Conservation (phyloP, 2,113 vertebrate genomes). For the Lethenteron camtschaticum region DNA sequence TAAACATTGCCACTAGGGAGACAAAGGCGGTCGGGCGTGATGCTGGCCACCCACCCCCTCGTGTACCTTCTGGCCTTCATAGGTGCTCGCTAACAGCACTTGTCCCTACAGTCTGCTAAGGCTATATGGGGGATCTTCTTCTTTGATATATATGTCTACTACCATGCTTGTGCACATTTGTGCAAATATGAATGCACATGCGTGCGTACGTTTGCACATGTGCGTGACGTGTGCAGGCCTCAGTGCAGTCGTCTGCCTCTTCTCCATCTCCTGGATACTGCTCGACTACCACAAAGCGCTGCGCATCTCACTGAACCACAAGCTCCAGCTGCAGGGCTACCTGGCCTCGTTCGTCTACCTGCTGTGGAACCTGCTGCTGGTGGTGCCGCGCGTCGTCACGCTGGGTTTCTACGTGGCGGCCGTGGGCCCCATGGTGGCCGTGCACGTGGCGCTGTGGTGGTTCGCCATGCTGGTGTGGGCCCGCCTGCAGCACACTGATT, state of each 20-base stretch:
- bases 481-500: slow-evolving; percentile 38
- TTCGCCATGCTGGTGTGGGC: slow-evolving; percentile 40
- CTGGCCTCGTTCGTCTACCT: slow-evolving; percentile 44
- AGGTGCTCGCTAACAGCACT: too few species aligned
- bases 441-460: slow-evolving; percentile 47
- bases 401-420: slow-evolving; percentile 47
- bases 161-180: rapidly evolving
- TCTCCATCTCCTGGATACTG: slow-evolving; percentile 63
- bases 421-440: slow-evolving; percentile 22
- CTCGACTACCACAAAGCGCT: slow-evolving; percentile 72
- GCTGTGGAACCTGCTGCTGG: slow-evolving; percentile 69
- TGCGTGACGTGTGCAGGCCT: slow-evolving; percentile 25
- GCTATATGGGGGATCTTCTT: not conserved
- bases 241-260: slow-evolving; percentile 32
- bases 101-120: too few species aligned
- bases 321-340: slow-evolving; percentile 23
- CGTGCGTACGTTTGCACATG: not conserved
- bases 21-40: too few species aligned
- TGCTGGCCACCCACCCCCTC: too few species aligned
- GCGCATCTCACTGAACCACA: slow-evolving; percentile 51
- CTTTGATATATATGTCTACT: not conserved
- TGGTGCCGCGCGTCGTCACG: slow-evolving; percentile 37
- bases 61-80: too few species aligned
- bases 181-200: not conserved
- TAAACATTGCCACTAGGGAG: too few species aligned